These are phyloP conservation scores for Ernsta delagoae DNA, from an alignment of 2,888 invertebrate genomes.

Conservation along the genomic window DNA sequence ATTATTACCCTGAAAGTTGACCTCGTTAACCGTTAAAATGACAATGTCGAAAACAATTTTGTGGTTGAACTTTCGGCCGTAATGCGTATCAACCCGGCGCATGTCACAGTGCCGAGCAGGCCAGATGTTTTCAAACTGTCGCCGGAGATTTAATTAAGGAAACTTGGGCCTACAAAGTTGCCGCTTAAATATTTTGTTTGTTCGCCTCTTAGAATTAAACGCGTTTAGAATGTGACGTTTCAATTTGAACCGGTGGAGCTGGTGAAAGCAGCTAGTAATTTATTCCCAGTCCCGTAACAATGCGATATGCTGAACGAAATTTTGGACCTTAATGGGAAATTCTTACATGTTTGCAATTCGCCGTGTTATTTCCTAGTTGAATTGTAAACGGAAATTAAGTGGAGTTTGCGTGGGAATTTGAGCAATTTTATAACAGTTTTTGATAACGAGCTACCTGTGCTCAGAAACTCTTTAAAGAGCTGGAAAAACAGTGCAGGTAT, in stretches of 20 bases:
- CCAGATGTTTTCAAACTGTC: constrained; percentile 50
- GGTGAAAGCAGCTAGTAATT: constrained; percentile 30
- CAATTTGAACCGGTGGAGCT: constrained; percentile 42
- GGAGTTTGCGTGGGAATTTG: not conserved
- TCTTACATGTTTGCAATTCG: constrained; percentile 2
- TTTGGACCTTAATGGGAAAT: constrained; percentile 18
- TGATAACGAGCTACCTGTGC: not conserved
- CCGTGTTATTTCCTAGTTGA: not conserved
- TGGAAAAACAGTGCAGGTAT: too few species aligned
- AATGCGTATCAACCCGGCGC: constrained; percentile 31
- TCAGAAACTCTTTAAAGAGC: too few species aligned
- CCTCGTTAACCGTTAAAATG: not conserved
- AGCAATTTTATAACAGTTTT: not conserved
- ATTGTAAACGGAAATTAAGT: not conserved
- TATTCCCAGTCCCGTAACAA: constrained; percentile 15
- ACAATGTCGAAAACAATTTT: not conserved
- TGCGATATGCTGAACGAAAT: not conserved
- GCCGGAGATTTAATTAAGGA: constrained; percentile 49
- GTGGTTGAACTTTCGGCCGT: constrained; percentile 17
- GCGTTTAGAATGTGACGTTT: constrained; percentile 45
- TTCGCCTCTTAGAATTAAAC: constrained; percentile 38
- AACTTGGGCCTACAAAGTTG: constrained; percentile 47
- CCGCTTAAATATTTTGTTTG: constrained; percentile 48
- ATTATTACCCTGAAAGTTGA: not conserved
- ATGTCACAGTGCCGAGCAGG: constrained; percentile 35